Base-by-base conservation (phyloP, 1,140 invertebrate genomes). In the Ectropis grisescens region DNA sequence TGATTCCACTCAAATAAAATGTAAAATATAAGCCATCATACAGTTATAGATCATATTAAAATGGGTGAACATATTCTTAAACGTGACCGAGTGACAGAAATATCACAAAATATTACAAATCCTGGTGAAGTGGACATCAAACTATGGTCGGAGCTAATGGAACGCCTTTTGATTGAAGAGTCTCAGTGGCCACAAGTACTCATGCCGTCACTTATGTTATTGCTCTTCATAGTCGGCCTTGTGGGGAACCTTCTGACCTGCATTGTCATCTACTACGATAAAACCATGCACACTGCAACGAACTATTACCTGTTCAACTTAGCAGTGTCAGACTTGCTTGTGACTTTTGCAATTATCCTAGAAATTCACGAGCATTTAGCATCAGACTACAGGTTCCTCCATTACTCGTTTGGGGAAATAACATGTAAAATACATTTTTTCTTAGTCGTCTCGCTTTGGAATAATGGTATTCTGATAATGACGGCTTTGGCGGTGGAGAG, bases 301-400 rank as follows among this genome's bases (percentile, higher is more conserved):
- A 95, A 95, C 69, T 94, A 89, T 55, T 95, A 95, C 57, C 74
- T 95, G 0, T 94, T 96, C 67, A 93, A 90, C 66, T 82, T 97
- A 57, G 93, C 95, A 6, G 84, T 96, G 3, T 93, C 93, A 0
- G 95, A 97, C 75, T 76, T 96, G 33, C 37, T 74, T 0, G 55
- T 68, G 1, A 58, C 64, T 0, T 59, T 68, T 19, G 47, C 42
- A 0, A 64, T 71, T 11, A 33, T 64, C 5, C 12, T 67, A 1
- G 62, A 65, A 42, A 23, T 68, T 0, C 38, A 59, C 13, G 41
- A 59, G 6, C 24, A 26, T 26, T 19, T 19, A 3, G 8, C 8
- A 8, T 3, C 16, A 19, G 16, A 19, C 16, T 4, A 19, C 3
- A 41, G 9, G 47, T 32, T 24, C 44, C 12, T 48, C 31, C 9